Evolutionary conservation across 2,888 invertebrate species (phyloP).

Genomic region (Lycocerus yunnanus): DNA sequence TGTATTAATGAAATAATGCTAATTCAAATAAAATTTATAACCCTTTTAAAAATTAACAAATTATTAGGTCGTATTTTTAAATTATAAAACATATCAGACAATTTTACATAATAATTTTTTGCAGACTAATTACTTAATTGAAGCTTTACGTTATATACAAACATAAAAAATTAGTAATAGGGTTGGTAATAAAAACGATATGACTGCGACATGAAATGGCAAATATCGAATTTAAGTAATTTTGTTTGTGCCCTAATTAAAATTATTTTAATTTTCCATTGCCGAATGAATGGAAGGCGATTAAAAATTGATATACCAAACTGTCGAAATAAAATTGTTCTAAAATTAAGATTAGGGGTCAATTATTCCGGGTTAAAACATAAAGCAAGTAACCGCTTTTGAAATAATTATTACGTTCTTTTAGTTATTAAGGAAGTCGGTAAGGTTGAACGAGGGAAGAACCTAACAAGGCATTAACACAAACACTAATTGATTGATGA

Average conservation of each 20-base stretch:
- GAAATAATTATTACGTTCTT: background rate
- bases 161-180: constrained; percentile 25
- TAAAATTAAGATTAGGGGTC: background rate
- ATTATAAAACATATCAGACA: constrained; percentile 12
- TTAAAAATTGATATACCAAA: background rate
- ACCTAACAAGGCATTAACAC: constrained; percentile 29
- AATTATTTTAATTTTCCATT: too few species aligned
- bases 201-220: background rate
- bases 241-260: background rate
- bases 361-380: background rate
- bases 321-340: background rate
- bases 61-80: constrained; percentile 1
- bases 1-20: background rate
- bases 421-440: constrained; percentile 15
- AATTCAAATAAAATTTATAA: background rate
- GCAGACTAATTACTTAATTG: constrained; percentile 34
- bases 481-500: constrained; percentile 37
- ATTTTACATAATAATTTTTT: constrained; percentile 18
- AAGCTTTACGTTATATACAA: constrained; percentile 24
- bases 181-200: constrained; percentile 1
- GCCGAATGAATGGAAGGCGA: too few species aligned
- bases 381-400: background rate
- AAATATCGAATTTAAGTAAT: background rate
- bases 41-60: constrained; percentile 1
- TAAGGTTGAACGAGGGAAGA: constrained; percentile 23